A percentile compares a stretch with the other conserved stretches of the same genome.
Evolutionary conservation across 2,888 invertebrate species (phyloP).

Genomic region (Byasa hedistus): DNA sequence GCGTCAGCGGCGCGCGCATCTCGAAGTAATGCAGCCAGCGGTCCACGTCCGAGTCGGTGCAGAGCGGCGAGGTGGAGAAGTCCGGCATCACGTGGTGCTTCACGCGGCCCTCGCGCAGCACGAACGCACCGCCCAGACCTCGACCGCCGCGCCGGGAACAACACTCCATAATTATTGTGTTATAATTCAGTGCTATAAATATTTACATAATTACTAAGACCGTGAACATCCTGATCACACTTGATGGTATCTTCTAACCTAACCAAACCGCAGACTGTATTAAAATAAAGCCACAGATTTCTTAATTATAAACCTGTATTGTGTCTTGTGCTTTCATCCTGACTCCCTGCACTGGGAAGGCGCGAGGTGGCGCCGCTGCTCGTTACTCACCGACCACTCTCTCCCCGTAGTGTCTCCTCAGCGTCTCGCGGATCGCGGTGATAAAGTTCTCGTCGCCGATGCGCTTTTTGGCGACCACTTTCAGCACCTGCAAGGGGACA

Average conservation of each 20-base stretch:
- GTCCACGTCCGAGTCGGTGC: slow-evolving; percentile 86
- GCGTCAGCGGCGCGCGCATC: slow-evolving; percentile 93
- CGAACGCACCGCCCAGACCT: slow-evolving; percentile 94
- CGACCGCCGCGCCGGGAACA: slow-evolving; percentile 7
- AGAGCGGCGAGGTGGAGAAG: slow-evolving; percentile 88
- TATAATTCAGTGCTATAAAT: too few relatives aligned
- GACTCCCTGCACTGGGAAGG: too few relatives aligned
- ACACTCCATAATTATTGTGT: too few relatives aligned
- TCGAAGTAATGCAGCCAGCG: slow-evolving; percentile 95
- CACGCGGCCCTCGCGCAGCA: slow-evolving; percentile 89
- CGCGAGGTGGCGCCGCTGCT: too few relatives aligned
- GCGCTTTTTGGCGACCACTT: slow-evolving; percentile 86
- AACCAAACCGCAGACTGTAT: too few relatives aligned
- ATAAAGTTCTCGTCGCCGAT: slow-evolving; percentile 88
- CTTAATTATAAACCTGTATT: too few relatives aligned
- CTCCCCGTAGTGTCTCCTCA: slow-evolving; percentile 83
- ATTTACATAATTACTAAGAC: too few relatives aligned
- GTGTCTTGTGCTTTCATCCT: too few relatives aligned
- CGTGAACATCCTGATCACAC: too few relatives aligned
- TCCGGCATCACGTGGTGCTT: slow-evolving; percentile 98
- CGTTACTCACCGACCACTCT: slow-evolving; percentile 69
- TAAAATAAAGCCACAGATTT: too few relatives aligned
- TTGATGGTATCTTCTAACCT: too few relatives aligned
- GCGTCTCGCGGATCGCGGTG: slow-evolving; percentile 86
- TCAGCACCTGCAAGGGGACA: slow-evolving; percentile 79